These are phyloP conservation scores for Drosophila jambulina DNA, from an alignment of 1,140 invertebrate genomes.

Conservation along the genomic window DNA sequence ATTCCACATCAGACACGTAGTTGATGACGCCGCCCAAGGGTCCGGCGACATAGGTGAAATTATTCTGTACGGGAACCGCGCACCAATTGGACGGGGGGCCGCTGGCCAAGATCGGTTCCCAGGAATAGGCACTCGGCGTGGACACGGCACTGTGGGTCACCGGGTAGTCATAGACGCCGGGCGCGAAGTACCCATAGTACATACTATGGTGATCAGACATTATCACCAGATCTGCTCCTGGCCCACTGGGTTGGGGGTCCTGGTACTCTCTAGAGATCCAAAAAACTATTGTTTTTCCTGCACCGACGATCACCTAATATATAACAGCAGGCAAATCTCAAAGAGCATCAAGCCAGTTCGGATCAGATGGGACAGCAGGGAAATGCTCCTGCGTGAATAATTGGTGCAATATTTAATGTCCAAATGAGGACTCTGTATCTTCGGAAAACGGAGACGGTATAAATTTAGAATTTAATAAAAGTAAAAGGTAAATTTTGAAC, in stretches of 20 bases:
- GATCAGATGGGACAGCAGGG: neutral
- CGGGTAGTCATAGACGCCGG: conserved; percentile 38
- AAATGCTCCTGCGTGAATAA: neutral
- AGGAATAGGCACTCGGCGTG: conserved; percentile 1
- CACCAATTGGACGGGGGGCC: neutral
- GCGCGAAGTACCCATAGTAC: conserved; percentile 48
- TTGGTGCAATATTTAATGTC: neutral
- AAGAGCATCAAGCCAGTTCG: conserved; percentile 40
- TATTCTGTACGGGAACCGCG: neutral
- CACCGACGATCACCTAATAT: neutral
- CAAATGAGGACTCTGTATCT: conserved; percentile 8
- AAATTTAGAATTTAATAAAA: conserved; percentile 66
- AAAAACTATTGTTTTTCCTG: neutral
- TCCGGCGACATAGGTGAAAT: conserved; percentile 36
- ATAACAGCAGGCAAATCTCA: too few species aligned
- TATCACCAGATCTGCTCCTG: neutral
- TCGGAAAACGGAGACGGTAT: conserved; percentile 34
- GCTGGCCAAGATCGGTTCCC: conserved; percentile 3
- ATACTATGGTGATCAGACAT: conserved; percentile 42
- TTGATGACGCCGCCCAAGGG: conserved; percentile 24
- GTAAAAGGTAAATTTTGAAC: conserved; percentile 34
- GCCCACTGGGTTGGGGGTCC: neutral
- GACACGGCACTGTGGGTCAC: neutral
- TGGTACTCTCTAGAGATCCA: neutral
- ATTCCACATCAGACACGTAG: conserved; percentile 47